These are phyloP conservation scores for Ophraella communa DNA, from an alignment of 2,888 invertebrate genomes.

Conservation along the genomic window DNA sequence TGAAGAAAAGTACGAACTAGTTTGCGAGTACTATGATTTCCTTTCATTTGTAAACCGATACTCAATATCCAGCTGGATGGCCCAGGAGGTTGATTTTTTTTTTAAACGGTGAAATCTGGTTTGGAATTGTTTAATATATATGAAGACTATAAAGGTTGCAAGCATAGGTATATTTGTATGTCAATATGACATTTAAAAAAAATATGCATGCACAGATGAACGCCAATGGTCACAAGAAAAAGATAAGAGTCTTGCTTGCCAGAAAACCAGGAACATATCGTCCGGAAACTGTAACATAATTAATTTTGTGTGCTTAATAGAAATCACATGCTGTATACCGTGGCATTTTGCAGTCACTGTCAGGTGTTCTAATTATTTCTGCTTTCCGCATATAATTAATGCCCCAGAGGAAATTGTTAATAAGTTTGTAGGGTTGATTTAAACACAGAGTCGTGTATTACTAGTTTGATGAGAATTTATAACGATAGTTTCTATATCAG, in stretches of 20 bases:
- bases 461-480: slow-evolving; percentile 13
- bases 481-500: no score
- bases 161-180: not conserved
- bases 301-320: slow-evolving; percentile 42
- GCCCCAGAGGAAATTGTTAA: slow-evolving; percentile 42
- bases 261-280: slow-evolving; percentile 34
- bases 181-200: not conserved
- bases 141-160: not conserved
- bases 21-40: no score
- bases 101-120: no score
- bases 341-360: slow-evolving; percentile 41
- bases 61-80: no score
- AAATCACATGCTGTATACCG: slow-evolving; percentile 37
- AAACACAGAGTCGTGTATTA: slow-evolving; percentile 27
- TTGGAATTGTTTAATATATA: no score
- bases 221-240: not conserved
- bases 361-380: slow-evolving; percentile 42
- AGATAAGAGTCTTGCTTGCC: not conserved
- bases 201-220: not conserved
- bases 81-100: no score
- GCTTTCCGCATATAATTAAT: slow-evolving; percentile 41
- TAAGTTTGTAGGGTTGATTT: slow-evolving; percentile 40
- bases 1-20: no score
- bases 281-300: slow-evolving; percentile 38
- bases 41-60: no score